Evolutionary conservation across 2,888 invertebrate species (phyloP).

Genomic region (Ectobius pallidus): DNA sequence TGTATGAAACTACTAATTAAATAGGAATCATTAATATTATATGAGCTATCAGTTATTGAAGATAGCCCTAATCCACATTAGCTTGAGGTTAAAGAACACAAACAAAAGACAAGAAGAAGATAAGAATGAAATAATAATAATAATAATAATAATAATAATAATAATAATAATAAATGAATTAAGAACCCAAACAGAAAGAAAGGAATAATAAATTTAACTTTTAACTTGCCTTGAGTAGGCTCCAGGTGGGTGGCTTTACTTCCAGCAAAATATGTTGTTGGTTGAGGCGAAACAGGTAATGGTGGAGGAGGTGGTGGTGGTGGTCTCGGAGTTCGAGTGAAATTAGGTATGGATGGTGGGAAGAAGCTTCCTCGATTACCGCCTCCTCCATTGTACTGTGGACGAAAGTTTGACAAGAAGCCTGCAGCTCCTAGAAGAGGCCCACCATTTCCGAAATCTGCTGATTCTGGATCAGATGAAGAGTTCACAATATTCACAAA

Average conservation of each 20-base stretch:
- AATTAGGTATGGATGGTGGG: background rate
- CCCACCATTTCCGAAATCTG: conserved; percentile 17
- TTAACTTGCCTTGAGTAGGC: background rate
- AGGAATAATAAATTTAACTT: too few species aligned
- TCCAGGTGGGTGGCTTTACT: background rate
- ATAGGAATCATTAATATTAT: too few species aligned
- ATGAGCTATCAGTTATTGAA: too few species aligned
- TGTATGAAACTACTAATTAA: too few species aligned
- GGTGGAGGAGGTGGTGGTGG: conserved; percentile 22
- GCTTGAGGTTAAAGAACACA: too few species aligned
- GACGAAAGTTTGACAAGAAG: conserved; percentile 16
- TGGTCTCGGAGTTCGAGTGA: background rate
- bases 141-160: too few species aligned
- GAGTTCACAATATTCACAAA: conserved; percentile 65
- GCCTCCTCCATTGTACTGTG: conserved; percentile 3
- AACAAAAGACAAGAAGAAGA: too few species aligned
- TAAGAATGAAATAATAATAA: too few species aligned
- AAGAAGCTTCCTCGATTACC: background rate
- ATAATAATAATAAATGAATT: too few species aligned
- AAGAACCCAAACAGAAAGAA: too few species aligned
- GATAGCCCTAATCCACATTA: too few species aligned
- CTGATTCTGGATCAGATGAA: conserved; percentile 46
- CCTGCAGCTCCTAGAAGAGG: conserved; percentile 16
- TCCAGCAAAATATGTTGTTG: conserved; percentile 51
- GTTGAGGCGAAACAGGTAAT: conserved; percentile 50